phyloP scores from a whole-genome alignment of 2,888 invertebrate species.

The Aspidiotus rigidus region DNA sequence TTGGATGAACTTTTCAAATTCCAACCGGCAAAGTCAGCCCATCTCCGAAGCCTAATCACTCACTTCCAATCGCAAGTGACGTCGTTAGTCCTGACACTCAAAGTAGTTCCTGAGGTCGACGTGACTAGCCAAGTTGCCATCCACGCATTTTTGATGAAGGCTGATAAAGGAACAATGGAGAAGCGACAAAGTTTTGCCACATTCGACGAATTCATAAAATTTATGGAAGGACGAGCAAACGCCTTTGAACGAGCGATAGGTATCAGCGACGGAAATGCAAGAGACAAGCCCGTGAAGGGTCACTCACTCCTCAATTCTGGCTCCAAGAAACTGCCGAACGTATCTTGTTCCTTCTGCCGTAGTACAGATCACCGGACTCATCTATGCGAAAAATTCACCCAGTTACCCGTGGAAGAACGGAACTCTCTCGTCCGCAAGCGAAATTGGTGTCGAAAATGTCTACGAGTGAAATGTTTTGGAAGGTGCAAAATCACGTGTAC shows the following conservation, averaged over 20 bases:
- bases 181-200: background rate
- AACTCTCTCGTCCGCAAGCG: background rate
- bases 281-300: background rate
- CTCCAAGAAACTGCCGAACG: background rate
- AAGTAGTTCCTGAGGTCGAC: background rate
- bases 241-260: background rate
- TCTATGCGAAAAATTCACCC: background rate
- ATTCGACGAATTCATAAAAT: background rate
- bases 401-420: background rate
- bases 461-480: background rate
- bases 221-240: too few species aligned
- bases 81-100: background rate
- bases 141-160: background rate
- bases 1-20: background rate
- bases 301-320: background rate
- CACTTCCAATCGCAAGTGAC: background rate
- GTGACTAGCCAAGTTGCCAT: background rate
- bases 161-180: slow-evolving; percentile 6
- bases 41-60: background rate
- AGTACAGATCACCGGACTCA: background rate
- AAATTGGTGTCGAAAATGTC: background rate
- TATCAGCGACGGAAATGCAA: background rate
- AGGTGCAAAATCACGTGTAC: background rate
- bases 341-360: background rate
- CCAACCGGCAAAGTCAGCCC: background rate